Evolutionary conservation across 2,888 invertebrate species (phyloP).

Genomic region (Standfussiana lucernea): DNA sequence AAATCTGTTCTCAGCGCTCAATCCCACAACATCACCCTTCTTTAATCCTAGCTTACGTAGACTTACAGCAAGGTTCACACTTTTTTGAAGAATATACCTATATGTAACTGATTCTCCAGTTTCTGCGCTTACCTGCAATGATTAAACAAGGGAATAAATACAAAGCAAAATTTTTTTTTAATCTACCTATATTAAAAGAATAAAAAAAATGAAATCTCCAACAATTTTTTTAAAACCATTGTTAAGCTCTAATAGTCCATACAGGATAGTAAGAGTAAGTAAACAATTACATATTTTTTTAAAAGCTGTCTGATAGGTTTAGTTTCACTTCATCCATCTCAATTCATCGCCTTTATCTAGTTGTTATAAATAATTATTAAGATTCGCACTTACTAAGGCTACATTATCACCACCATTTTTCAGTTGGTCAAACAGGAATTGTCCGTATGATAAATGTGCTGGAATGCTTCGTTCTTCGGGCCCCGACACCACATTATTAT

Average conservation of each 20-base stretch:
- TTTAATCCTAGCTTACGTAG: conserved; percentile 88
- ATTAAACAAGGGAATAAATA: not conserved
- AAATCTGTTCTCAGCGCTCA: conserved; percentile 92
- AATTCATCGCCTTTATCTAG: not conserved
- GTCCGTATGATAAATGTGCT: conserved; percentile 89
- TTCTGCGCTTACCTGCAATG: conserved; percentile 90
- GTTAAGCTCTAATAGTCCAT: not conserved
- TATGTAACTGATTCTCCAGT: conserved; percentile 91
- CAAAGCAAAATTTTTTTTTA: not conserved
- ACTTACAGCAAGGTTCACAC: conserved; percentile 90
- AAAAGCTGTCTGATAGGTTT: not conserved
- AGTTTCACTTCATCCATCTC: not conserved
- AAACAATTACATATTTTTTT: not conserved
- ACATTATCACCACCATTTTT: conserved; percentile 87
- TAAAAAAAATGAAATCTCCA: not conserved
- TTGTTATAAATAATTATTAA: conserved; percentile 1
- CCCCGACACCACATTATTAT: conserved; percentile 85
- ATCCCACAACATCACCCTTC: conserved; percentile 90
- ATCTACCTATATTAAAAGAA: not conserved
- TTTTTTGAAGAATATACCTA: conserved; percentile 89
- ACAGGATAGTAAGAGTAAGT: not conserved
- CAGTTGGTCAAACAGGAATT: conserved; percentile 89
- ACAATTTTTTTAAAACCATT: not conserved
- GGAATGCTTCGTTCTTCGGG: conserved; percentile 85
- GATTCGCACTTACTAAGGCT: conserved; percentile 81